A percentile compares a stretch with the other conserved stretches of the same genome.
Conservation (phyloP, 2,797 vertebrate species). For the Tapirus indicus region DNA sequence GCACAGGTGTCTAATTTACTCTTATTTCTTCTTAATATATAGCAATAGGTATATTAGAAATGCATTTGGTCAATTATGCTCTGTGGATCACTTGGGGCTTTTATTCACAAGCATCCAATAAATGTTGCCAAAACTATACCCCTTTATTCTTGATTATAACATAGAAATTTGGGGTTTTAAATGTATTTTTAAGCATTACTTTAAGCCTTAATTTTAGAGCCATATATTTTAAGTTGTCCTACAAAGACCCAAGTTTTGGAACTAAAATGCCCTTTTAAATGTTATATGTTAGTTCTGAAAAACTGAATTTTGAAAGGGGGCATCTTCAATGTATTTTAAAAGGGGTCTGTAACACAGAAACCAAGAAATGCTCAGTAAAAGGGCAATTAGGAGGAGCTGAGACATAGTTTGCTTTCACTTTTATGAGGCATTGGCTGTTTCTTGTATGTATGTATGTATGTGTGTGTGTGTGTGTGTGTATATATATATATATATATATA, state of each 20-base stretch:
- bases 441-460: neutral
- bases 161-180: neutral
- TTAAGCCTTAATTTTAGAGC: neutral
- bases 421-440: neutral
- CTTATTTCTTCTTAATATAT: neutral
- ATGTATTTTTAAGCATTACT: slow-evolving; percentile 2
- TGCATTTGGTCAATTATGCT: neutral
- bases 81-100: neutral
- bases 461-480: neutral
- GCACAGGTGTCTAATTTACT: neutral
- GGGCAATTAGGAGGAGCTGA: neutral
- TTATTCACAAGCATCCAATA: neutral
- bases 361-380: slow-evolving; percentile 1
- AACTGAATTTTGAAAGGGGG: slow-evolving; percentile 44
- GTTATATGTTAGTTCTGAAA: slow-evolving; percentile 10
- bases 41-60: slow-evolving; percentile 1
- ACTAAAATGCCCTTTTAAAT: slow-evolving; percentile 37
- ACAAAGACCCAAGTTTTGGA: slow-evolving; percentile 16
- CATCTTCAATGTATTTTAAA: slow-evolving; percentile 12
- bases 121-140: neutral
- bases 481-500: neutral
- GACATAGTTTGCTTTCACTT: slow-evolving; percentile 25
- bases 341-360: neutral
- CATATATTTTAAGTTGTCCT: slow-evolving; percentile 36
- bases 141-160: neutral